Evolutionary conservation across 2,888 invertebrate species (phyloP).

Genomic region (Helleia helle): DNA sequence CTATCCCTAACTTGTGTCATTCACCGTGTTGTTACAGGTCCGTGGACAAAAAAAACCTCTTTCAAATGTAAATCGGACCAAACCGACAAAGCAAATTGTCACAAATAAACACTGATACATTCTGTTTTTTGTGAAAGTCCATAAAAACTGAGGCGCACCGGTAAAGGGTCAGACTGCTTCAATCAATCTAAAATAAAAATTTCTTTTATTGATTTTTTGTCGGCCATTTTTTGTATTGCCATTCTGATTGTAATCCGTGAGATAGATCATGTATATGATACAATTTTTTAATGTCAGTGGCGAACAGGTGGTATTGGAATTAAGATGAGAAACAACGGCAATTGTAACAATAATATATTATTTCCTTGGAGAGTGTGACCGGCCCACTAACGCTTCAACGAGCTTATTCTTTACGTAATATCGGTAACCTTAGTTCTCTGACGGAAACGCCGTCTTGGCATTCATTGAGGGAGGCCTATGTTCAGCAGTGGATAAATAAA

Average conservation of each 20-base stretch:
- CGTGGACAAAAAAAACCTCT: conserved; percentile 47
- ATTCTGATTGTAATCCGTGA: conserved; percentile 58
- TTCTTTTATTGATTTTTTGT: conserved; percentile 59
- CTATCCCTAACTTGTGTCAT: conserved; percentile 53
- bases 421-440: too few relatives aligned
- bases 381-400: too few relatives aligned
- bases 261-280: conserved; percentile 22
- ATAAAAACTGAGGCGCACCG: conserved; percentile 57
- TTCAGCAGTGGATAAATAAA: too few relatives aligned
- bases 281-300: too few relatives aligned
- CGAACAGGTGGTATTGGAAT: too few relatives aligned
- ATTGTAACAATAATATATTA: too few relatives aligned
- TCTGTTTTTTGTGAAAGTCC: conserved; percentile 59
- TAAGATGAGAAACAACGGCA: too few relatives aligned
- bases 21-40: conserved; percentile 68
- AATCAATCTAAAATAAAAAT: conserved; percentile 70
- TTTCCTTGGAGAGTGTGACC: too few relatives aligned
- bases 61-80: conserved; percentile 70
- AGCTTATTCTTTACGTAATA: too few relatives aligned
- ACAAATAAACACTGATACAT: conserved; percentile 72
- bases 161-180: conserved; percentile 65
- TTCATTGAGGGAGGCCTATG: too few relatives aligned
- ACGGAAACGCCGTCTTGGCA: too few relatives aligned
- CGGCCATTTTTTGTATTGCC: conserved; percentile 38
- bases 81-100: conserved; percentile 75